These are phyloP conservation scores for Rousettus leschenaultii DNA, from an alignment of 2,113 vertebrate species.

Conservation along the genomic window DNA sequence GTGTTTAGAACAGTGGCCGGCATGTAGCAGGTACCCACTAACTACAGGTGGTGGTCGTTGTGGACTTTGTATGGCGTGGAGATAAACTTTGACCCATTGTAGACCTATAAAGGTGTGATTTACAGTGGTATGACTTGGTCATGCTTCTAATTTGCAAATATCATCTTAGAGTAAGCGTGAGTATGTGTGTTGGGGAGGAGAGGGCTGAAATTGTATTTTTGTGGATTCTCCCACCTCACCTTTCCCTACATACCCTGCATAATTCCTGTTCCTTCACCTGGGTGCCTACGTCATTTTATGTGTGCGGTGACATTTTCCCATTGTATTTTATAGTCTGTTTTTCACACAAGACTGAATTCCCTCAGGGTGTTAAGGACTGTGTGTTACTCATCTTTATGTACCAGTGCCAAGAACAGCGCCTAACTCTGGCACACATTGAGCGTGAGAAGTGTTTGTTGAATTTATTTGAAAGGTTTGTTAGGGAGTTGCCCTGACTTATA, in stretches of 20 bases:
- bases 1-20: not conserved
- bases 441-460: not conserved
- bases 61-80: not conserved
- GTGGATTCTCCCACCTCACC: not conserved
- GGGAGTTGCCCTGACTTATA: constrained; percentile 62
- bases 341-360: constrained; percentile 7
- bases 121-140: not conserved
- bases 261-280: not conserved
- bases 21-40: not conserved
- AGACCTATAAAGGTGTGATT: not conserved
- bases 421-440: not conserved
- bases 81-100: not conserved
- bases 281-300: constrained; percentile 23
- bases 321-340: constrained; percentile 20
- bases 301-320: not conserved
- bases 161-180: not conserved
- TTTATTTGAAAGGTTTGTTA: constrained; percentile 56
- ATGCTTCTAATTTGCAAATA: not conserved
- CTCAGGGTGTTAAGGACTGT: not conserved
- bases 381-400: constrained; percentile 26
- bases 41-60: too few relatives aligned
- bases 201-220: not conserved
- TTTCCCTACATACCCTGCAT: not conserved
- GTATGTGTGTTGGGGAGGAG: not conserved
- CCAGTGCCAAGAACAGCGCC: constrained; percentile 16